These are phyloP conservation scores for Nasonia longicornis DNA, from an alignment of 1,140 invertebrate genomes.

Conservation along the genomic window DNA sequence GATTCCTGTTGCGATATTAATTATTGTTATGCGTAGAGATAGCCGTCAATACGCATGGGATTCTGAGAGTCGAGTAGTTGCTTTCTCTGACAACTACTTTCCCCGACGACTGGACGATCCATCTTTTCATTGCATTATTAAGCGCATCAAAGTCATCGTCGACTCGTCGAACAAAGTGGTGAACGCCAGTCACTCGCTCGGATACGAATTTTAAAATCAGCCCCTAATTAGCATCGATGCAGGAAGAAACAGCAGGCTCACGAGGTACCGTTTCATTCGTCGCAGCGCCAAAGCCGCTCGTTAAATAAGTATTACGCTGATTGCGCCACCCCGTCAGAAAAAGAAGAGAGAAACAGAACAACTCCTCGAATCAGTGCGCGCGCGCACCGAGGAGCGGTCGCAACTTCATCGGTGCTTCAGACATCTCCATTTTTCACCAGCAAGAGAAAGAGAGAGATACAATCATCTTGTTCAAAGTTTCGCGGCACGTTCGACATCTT, in stretches of 20 bases:
- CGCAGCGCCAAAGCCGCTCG: background rate
- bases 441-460: constrained; percentile 19
- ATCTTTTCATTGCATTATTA: no score
- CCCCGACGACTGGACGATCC: no score
- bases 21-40: no score
- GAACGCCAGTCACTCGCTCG: background rate
- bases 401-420: constrained; percentile 11
- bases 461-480: constrained; percentile 44
- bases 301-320: constrained; percentile 29
- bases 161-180: no score
- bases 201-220: background rate
- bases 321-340: background rate
- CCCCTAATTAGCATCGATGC: background rate
- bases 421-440: constrained; percentile 40
- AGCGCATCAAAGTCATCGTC: no score
- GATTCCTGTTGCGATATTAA: background rate
- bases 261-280: no score
- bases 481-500: constrained; percentile 46
- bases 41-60: no score
- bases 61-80: no score
- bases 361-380: background rate
- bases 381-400: background rate
- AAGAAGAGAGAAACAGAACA: constrained; percentile 1
- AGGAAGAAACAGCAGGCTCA: background rate
- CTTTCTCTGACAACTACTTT: no score